phyloP scores from a whole-genome alignment of 2,797 vertebrate genomes.

The Eospalax fontanierii region DNA sequence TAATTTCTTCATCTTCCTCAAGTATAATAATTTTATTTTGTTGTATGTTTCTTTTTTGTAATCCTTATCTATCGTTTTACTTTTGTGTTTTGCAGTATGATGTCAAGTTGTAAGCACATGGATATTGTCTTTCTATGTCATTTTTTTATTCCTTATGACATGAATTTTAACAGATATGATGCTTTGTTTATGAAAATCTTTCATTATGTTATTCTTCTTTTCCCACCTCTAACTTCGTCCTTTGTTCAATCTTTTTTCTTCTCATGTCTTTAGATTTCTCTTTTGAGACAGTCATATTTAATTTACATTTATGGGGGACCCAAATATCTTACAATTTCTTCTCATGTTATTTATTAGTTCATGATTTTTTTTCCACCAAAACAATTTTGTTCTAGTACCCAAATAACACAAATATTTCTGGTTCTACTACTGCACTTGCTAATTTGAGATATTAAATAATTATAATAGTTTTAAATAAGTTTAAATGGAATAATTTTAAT shows the following conservation, averaged over 20 bases:
- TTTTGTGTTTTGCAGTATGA: too few relatives aligned
- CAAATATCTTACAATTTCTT: constrained; percentile 11
- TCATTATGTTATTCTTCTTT: not conserved
- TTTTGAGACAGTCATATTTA: not conserved
- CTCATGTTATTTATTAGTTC: not conserved
- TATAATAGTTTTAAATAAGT: not conserved
- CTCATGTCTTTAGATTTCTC: not conserved
- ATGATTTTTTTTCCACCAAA: not conserved
- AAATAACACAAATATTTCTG: not conserved
- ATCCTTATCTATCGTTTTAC: too few relatives aligned
- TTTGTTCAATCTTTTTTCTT: not conserved
- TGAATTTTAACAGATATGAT: not conserved
- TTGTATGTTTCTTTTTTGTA: too few relatives aligned
- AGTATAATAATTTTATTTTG: too few relatives aligned
- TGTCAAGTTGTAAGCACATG: too few relatives aligned
- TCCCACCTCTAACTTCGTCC: not conserved
- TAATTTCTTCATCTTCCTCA: too few relatives aligned
- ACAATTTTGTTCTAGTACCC: not conserved
- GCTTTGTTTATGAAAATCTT: not conserved
- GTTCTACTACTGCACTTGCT: not conserved
- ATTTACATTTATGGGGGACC: not conserved
- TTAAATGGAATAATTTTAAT: not conserved
- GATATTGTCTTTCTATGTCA: too few relatives aligned
- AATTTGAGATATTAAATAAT: constrained; percentile 20
- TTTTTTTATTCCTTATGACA: not conserved